Evolutionary conservation across 2,888 invertebrate genomes (phyloP).

Genomic region (Thysanoteuthis rhombus): DNA sequence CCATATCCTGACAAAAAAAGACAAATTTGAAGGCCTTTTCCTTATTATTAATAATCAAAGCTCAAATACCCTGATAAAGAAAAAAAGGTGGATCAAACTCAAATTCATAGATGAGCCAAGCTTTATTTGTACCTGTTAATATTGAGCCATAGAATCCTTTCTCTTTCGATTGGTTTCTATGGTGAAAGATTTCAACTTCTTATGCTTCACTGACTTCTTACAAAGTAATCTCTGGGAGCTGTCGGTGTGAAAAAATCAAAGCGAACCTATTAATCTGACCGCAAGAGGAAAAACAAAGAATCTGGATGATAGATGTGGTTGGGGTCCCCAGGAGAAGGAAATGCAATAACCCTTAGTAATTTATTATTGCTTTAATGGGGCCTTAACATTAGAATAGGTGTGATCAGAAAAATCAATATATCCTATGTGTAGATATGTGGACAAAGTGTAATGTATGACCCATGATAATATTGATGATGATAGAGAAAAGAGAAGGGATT

Average conservation of each 20-base stretch:
- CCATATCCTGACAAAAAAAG: background rate
- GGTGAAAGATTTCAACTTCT: background rate
- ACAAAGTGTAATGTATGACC: background rate
- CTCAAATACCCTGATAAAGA: background rate
- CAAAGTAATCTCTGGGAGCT: background rate
- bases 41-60: background rate
- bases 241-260: background rate
- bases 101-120: background rate
- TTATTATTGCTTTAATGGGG: background rate
- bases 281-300: background rate
- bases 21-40: background rate
- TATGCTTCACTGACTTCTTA: background rate
- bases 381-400: background rate
- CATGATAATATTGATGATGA: too few relatives aligned
- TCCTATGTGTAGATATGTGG: background rate
- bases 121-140: background rate
- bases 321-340: background rate
- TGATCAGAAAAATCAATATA: background rate
- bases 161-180: background rate
- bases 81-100: background rate
- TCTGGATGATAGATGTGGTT: background rate
- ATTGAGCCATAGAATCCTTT: background rate
- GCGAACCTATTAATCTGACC: background rate
- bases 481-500: background rate
- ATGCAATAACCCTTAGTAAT: background rate